Evolutionary conservation across 2,113 vertebrate genomes (phyloP).

Genomic region (Dunckerocampus dactyliophorus): DNA sequence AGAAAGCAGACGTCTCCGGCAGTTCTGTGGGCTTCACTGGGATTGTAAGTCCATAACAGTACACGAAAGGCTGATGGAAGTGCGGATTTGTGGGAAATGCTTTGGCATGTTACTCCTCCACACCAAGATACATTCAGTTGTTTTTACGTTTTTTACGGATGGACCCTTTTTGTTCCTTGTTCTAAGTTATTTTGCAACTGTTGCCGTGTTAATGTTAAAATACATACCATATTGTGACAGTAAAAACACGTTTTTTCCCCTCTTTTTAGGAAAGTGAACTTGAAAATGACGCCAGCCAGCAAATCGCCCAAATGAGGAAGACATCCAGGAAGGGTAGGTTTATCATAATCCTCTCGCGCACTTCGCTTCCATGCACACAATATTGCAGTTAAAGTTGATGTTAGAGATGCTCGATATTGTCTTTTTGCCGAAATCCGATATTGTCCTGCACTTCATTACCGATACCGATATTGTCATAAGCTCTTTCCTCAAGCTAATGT

Average conservation of each 20-base stretch:
- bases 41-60: conserved; percentile 22
- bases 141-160: no score
- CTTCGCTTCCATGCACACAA: background rate
- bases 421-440: no score
- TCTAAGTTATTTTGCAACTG: background rate
- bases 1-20: conserved; percentile 38
- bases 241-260: conserved; percentile 34
- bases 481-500: no score
- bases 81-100: conserved; percentile 26
- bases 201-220: background rate
- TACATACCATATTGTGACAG: background rate
- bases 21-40: conserved; percentile 31
- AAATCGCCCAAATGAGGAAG: conserved; percentile 9
- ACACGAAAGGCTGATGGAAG: conserved; percentile 23
- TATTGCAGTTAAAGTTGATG: no score
- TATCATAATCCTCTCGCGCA: conserved; percentile 9
- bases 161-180: no score
- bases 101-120: conserved; percentile 23
- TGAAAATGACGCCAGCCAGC: conserved; percentile 12
- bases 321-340: conserved; percentile 52
- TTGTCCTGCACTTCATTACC: no score
- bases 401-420: no score
- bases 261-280: conserved; percentile 37
- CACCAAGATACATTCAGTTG: conserved; percentile 9
- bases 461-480: no score